Conservation (phyloP, 2,888 invertebrate species). For the Meteorus colon region DNA sequence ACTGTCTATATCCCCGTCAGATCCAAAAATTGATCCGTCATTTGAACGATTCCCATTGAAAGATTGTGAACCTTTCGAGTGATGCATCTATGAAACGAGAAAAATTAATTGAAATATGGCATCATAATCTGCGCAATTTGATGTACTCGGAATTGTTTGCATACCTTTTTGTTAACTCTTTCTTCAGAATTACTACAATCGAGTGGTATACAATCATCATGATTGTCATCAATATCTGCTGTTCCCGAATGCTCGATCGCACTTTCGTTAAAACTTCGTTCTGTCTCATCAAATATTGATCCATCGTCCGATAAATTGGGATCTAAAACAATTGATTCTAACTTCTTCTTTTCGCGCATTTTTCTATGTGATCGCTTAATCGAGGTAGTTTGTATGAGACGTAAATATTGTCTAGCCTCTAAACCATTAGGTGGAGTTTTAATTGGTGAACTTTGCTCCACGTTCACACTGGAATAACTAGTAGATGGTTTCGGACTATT, state of each 20-base stretch:
- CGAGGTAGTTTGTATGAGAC: conserved; percentile 60
- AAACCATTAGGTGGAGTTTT: conserved; percentile 64
- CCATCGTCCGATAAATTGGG: conserved; percentile 64
- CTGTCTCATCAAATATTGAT: conserved; percentile 63
- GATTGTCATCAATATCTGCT: conserved; percentile 31
- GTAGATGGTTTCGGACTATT: conserved; percentile 52
- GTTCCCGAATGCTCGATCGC: conserved; percentile 16
- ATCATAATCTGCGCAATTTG: not conserved
- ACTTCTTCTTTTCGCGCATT: conserved; percentile 55
- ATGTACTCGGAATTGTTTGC: not conserved
- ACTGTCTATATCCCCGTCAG: conserved; percentile 45
- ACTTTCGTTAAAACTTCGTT: conserved; percentile 47
- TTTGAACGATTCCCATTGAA: conserved; percentile 42
- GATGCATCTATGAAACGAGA: conserved; percentile 28
- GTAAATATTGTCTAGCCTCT: conserved; percentile 56
- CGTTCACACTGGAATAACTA: conserved; percentile 44
- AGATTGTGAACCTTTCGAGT: conserved; percentile 2
- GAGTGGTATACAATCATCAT: conserved; percentile 7
- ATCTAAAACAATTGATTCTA: conserved; percentile 44
- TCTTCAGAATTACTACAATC: conserved; percentile 26
- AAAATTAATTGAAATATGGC: not conserved
- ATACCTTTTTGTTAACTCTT: not conserved
- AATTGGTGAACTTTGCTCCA: conserved; percentile 29
- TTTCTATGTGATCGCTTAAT: conserved; percentile 66
- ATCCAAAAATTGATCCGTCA: conserved; percentile 50